phyloP scores from a whole-genome alignment of 2,888 invertebrate genomes.

The Leptarthrus brevirostris region DNA sequence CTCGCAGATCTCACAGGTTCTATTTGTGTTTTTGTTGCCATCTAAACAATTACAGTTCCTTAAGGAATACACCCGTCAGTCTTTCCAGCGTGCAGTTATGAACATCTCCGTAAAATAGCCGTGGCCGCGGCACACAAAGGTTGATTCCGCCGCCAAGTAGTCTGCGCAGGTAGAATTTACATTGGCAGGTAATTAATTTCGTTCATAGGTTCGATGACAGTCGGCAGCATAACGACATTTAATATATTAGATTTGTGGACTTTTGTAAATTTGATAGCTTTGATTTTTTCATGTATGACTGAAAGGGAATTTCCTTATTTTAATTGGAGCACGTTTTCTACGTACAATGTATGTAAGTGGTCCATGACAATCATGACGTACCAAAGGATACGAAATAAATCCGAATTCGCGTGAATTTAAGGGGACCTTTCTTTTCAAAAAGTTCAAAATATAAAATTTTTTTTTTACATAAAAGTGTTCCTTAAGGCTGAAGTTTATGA shows the following conservation, averaged over 20 bases:
- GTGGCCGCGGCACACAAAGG: not conserved
- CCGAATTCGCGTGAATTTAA: too few relatives aligned
- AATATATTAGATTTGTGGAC: not conserved
- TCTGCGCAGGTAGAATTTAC: constrained; percentile 11
- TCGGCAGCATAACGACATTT: not conserved
- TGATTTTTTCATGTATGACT: too few relatives aligned
- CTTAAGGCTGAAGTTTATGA: too few relatives aligned
- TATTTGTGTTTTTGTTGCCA: constrained; percentile 39
- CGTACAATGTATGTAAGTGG: too few relatives aligned
- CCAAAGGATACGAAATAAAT: too few relatives aligned
- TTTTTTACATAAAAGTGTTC: too few relatives aligned
- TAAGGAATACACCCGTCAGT: constrained; percentile 36
- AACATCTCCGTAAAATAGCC: constrained; percentile 23
- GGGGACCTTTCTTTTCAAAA: too few relatives aligned
- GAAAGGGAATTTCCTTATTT: too few relatives aligned
- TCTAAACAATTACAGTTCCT: constrained; percentile 44
- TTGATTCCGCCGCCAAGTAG: constrained; percentile 2
- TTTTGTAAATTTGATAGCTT: too few relatives aligned
- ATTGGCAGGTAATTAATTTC: constrained; percentile 9
- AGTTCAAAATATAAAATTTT: too few relatives aligned
- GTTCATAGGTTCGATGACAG: not conserved
- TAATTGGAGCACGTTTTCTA: too few relatives aligned
- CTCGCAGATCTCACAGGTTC: constrained; percentile 24
- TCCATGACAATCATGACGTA: too few relatives aligned
- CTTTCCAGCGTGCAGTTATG: not conserved